Conservation (phyloP, 1,140 invertebrate genomes). For the Oryzaephilus surinamensis region DNA sequence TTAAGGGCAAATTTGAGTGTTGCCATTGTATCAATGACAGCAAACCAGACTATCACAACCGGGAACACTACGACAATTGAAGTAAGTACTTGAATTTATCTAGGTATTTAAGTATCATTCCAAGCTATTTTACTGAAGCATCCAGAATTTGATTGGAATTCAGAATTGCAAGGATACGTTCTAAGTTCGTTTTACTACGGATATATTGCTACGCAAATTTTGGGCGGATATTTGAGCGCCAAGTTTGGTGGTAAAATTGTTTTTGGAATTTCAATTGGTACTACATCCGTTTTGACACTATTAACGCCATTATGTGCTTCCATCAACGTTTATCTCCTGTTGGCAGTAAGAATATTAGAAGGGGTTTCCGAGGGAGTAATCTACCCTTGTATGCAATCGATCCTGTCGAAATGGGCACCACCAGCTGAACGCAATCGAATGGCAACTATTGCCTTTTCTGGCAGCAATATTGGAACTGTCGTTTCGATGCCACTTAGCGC, state of each 20-base stretch:
- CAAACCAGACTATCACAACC: slow-evolving; percentile 44
- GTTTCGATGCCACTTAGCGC: slow-evolving; percentile 66
- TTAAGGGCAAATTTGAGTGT: slow-evolving; percentile 81
- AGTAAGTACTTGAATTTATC: slow-evolving; percentile 34
- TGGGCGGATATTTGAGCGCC: slow-evolving; percentile 43
- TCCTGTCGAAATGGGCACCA: slow-evolving; percentile 85
- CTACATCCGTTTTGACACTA: slow-evolving; percentile 69
- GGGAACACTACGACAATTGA: slow-evolving; percentile 43
- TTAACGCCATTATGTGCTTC: slow-evolving; percentile 67
- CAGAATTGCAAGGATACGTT: slow-evolving; percentile 63
- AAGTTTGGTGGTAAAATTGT: slow-evolving; percentile 49
- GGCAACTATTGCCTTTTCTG: slow-evolving; percentile 70
- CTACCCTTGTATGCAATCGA: slow-evolving; percentile 77
- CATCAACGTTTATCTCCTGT: slow-evolving; percentile 55
- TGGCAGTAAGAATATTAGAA: slow-evolving; percentile 67
- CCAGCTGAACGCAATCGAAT: slow-evolving; percentile 64
- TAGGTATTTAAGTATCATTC: background rate
- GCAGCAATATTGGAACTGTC: slow-evolving; percentile 71
- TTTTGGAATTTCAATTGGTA: slow-evolving; percentile 70
- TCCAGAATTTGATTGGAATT: slow-evolving; percentile 68
- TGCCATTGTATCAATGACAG: slow-evolving; percentile 81
- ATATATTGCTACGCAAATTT: slow-evolving; percentile 59
- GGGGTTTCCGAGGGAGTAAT: slow-evolving; percentile 85
- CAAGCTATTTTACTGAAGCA: background rate
- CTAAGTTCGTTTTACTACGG: slow-evolving; percentile 81